Base-by-base conservation (phyloP, 2,797 vertebrate genomes). In the Lacerta viridis region DNA sequence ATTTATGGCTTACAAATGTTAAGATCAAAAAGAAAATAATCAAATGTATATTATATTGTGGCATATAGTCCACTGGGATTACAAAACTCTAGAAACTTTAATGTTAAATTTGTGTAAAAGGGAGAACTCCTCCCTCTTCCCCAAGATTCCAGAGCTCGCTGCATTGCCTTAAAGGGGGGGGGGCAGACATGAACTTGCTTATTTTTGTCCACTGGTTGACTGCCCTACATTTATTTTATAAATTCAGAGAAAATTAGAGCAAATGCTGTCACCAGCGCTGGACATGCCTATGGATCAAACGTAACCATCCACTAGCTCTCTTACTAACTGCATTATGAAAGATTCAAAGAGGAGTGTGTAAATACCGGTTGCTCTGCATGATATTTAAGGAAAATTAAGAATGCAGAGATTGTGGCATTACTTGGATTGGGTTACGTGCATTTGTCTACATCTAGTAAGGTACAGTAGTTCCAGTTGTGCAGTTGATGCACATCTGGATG, bases 1-100 rank as follows among this genome's bases (percentile, higher is more conserved):
- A 97, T 97, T 97, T 96, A 97, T 95, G 93, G 91, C 90, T 95
- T 95, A 96, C 94, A 96, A 96, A 96, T 94, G 93, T 94, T 95
- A 95, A 96, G 91, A 95, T 95, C 90, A 96, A 96, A 95, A 94
- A 92, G 91, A 89, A 95, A 93, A 92, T 92, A 94, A 94, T 94
- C 91, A 92, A 87, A 94, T 89, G 82, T 93, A 84, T 95, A 95
- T 94, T 96, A 91, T 90, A 95, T 1, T 0, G 90, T 95, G 95
- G 96, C 90, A 94, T 92, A 89, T 89, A 86, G 91, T 90, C 93
- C 25, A 2, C 4, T 8, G 94, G 94, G 91, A 96, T 86, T 85
- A 90, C 33, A 89, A 94, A 90, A 89, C 90, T 36, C 94, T 87
- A 93, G 92, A 94, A 93, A 91, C 64, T 90, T 94, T 92, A 93